Evolutionary conservation across 2,113 vertebrate genomes (phyloP), one percentile per base, ranked within the genome.

Genomic region (Atlantisia rogersi): DNA sequence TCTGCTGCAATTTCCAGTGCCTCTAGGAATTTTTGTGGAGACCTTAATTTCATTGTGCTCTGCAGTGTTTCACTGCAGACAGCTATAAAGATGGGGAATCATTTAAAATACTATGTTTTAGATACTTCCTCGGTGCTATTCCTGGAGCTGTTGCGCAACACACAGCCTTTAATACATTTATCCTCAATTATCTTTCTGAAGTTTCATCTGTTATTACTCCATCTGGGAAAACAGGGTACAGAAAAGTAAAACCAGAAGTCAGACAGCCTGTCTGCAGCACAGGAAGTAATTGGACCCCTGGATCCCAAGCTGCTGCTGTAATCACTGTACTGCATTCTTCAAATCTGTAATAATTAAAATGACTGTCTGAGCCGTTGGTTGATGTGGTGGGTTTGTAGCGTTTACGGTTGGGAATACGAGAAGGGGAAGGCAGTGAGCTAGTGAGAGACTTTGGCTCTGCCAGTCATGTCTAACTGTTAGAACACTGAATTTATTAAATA

Each of bases 241-340:
- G 58, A 59, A 82, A 87, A 82, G 67, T 73, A 95, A 96, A 97
- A 65, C 42, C 74, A 92, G 83, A 95, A 95, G 77, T 95, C 93
- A 95, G 88, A 67, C 68, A 82, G 91, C 65, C 80, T 78, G 92
- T 91, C 88, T 94, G 91, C 81, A 64, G 80, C 77, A 32, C 71
- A 64, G 65, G 5, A 3, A 93, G 76, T 96, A 95, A 91, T 93
- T 94, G 83, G 86, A 94, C 83, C 60, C 64, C 60, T 75, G 80
- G 73, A 88, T 95, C 80, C 77, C 80, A 92, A 11, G 65, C 88
- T 86, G 82, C 82, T 35, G 12, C 88, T 94, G 32, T 91, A 95
- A 92, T 95, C 73, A 35, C 80, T 78, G 48, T 56, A 53, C 48
- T 79, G 86, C 74, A 71, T 95, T 94, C 81, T 39, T 96, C 77